phyloP scores from a whole-genome alignment of 2,113 vertebrate genomes.

The Cochlearius cochlearius region DNA sequence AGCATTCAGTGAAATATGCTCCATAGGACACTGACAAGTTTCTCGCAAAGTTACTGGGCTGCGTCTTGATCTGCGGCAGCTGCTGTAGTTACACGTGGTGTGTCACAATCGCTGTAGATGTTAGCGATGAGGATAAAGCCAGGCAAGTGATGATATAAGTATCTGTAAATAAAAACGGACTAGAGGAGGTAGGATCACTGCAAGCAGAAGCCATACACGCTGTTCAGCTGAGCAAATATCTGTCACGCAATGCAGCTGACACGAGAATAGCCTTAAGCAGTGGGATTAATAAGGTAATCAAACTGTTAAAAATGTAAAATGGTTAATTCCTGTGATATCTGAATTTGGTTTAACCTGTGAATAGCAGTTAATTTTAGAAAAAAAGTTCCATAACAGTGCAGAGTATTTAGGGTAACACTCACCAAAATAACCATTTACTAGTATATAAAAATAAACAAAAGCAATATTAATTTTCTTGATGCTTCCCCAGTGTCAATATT shows the following conservation, averaged over 20 bases:
- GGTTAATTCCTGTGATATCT: not conserved
- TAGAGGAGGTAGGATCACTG: not conserved
- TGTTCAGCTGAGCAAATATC: slow-evolving; percentile 70
- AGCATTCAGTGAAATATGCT: not conserved
- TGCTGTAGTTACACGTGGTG: not conserved
- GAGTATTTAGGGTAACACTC: not conserved
- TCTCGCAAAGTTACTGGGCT: not conserved
- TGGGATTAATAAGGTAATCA: slow-evolving; percentile 2
- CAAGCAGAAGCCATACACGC: not conserved
- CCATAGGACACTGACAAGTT: not conserved
- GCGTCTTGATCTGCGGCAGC: not conserved
- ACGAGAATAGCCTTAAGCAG: not conserved
- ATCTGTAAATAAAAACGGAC: slow-evolving; percentile 12
- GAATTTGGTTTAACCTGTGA: slow-evolving; percentile 5
- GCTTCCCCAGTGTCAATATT: slow-evolving; percentile 59
- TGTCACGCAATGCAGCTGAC: not conserved
- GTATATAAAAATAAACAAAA: slow-evolving; percentile 43
- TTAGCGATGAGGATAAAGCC: not conserved
- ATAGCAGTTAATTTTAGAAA: not conserved
- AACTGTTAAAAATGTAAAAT: not conserved
- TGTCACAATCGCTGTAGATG: not conserved
- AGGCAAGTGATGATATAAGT: not conserved
- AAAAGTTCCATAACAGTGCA: not conserved
- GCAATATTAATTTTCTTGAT: slow-evolving; percentile 50
- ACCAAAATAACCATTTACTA: slow-evolving; percentile 1